A percentile compares a stretch with the other conserved stretches of the same genome.
These are phyloP conservation scores for Phengaris arion DNA, from an alignment of 2,888 invertebrate genomes.

Conservation along the genomic window DNA sequence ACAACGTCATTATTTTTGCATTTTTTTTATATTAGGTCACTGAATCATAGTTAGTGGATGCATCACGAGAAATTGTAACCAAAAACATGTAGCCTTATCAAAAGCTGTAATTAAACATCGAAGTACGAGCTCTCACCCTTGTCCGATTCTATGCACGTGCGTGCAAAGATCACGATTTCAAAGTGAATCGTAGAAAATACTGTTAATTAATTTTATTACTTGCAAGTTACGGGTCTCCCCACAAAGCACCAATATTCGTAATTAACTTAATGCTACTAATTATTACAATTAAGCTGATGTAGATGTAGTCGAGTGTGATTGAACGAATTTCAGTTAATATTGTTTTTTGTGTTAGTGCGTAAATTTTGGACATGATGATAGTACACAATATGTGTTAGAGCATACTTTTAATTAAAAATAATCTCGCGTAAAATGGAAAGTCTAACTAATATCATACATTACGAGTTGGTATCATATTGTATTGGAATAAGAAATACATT, in stretches of 20 bases:
- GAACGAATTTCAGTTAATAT: background rate
- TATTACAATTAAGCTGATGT: background rate
- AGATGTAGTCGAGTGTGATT: background rate
- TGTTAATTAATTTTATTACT: constrained; percentile 12
- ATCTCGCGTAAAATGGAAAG: too few relatives aligned
- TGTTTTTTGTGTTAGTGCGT: background rate
- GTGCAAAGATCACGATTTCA: constrained; percentile 4
- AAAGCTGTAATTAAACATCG: constrained; percentile 6
- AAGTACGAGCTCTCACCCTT: background rate
- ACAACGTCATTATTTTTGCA: background rate
- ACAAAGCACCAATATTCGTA: background rate
- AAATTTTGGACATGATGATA: too few relatives aligned
- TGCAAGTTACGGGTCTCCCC: constrained; percentile 2
- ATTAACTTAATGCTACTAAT: constrained; percentile 15
- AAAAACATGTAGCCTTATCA: background rate
- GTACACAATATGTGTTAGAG: too few relatives aligned
- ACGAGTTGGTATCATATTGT: too few relatives aligned
- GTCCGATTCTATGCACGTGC: constrained; percentile 20
- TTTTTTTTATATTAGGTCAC: background rate
- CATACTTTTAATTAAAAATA: too few relatives aligned
- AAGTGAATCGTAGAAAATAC: constrained; percentile 23
- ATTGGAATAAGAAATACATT: too few relatives aligned
- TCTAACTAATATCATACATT: too few relatives aligned
- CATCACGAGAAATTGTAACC: background rate
- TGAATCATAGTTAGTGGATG: background rate